Conservation (phyloP, 2,113 vertebrate genomes). For the Fregetta grallaria region DNA sequence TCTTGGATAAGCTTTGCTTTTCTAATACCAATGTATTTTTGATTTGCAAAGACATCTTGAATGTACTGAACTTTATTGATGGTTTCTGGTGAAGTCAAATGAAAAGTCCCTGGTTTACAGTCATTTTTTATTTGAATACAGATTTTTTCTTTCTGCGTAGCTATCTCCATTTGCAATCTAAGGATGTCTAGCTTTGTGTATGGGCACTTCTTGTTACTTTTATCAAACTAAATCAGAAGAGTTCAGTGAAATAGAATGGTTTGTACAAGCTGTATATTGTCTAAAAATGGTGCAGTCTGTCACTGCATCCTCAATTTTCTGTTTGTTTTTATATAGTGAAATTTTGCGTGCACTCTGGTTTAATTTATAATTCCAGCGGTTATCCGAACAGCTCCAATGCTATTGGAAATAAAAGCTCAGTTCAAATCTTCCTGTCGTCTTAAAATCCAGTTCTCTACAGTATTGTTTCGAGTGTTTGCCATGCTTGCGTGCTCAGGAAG, state of each 20-base stretch:
- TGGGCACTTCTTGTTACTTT: background rate
- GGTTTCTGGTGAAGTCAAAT: background rate
- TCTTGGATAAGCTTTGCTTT: background rate
- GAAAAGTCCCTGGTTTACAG: background rate
- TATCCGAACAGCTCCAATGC: background rate
- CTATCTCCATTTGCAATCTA: background rate
- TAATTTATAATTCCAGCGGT: background rate
- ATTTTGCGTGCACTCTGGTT: background rate
- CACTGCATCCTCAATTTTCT: background rate
- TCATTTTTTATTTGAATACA: background rate
- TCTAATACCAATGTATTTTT: background rate
- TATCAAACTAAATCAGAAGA: background rate
- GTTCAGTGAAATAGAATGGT: background rate
- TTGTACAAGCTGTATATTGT: background rate
- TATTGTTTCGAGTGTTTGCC: background rate
- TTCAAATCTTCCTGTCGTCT: background rate
- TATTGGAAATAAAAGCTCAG: background rate
- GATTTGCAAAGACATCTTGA: background rate
- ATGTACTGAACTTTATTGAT: background rate
- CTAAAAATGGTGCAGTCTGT: background rate
- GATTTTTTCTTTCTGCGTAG: background rate
- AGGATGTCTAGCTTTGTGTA: background rate
- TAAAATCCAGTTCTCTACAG: background rate
- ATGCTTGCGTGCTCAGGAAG: rapidly evolving
- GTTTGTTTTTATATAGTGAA: background rate